Conservation (phyloP, 2,797 vertebrate species). For the Meriones psammophilus region DNA sequence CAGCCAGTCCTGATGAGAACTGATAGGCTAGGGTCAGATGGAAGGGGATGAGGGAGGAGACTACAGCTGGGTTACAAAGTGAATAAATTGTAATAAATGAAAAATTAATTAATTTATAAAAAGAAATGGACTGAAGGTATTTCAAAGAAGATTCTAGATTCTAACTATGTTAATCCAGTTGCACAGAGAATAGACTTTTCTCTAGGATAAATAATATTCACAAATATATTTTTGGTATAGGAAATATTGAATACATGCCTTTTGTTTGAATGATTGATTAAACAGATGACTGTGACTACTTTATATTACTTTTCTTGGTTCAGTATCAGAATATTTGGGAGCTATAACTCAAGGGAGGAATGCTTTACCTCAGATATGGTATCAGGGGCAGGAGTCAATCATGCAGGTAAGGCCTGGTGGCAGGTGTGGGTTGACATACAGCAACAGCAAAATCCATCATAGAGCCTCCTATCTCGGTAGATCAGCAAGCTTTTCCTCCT, state of each 20-base stretch:
- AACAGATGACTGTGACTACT: background rate
- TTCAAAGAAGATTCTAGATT: constrained; percentile 5
- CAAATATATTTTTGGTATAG: background rate
- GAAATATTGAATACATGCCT: background rate
- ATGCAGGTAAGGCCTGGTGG: background rate
- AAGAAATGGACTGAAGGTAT: background rate
- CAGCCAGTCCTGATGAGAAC: no score
- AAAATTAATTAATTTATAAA: no score
- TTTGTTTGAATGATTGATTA: background rate
- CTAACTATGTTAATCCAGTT: background rate
- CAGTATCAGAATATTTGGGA: background rate
- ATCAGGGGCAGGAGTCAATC: background rate
- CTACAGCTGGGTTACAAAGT: no score
- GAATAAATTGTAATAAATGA: no score
- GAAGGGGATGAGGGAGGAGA: no score
- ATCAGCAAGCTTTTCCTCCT: background rate
- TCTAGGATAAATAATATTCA: background rate
- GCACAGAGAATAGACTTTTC: background rate
- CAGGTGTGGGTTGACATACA: background rate
- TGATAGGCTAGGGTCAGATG: no score
- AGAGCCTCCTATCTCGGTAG: background rate
- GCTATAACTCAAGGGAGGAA: background rate
- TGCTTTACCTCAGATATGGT: background rate
- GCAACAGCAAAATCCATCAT: background rate
- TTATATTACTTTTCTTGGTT: background rate